A percentile compares a stretch with the other conserved stretches of the same genome.
Evolutionary conservation across 2,888 invertebrate genomes (phyloP).

Genomic region (Drosophila paucipuncta): DNA sequence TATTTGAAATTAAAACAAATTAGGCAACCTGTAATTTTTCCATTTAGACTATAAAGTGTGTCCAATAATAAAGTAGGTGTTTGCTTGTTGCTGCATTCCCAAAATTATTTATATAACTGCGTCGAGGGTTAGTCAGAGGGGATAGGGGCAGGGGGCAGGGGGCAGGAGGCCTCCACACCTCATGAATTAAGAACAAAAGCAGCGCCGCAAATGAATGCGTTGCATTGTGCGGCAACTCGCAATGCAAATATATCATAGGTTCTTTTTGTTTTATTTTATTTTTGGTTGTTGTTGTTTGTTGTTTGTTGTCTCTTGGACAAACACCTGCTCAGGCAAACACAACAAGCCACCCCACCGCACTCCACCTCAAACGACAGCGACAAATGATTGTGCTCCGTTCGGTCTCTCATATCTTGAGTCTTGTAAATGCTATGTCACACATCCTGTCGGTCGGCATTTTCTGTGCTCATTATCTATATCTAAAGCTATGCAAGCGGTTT

Average conservation of each 20-base stretch:
- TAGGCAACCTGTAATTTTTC: conserved; percentile 82
- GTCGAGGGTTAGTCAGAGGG: conserved; percentile 5
- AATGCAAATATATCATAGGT: conserved; percentile 44
- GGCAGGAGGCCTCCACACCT: conserved; percentile 63
- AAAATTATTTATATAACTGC: conserved; percentile 71
- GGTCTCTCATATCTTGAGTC: conserved; percentile 16
- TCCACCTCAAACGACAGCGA: background rate
- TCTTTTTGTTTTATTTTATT: background rate
- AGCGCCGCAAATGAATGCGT: conserved; percentile 67
- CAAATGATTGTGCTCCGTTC: conserved; percentile 39
- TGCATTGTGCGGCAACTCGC: conserved; percentile 50
- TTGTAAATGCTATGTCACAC: conserved; percentile 51
- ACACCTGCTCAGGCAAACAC: conserved; percentile 48
- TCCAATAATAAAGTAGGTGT: conserved; percentile 82
- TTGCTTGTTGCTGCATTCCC: conserved; percentile 47
- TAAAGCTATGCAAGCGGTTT: conserved; percentile 53
- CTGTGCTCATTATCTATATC: conserved; percentile 46
- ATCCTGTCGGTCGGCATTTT: conserved; percentile 50
- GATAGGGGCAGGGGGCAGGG: background rate
- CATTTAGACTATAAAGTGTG: conserved; percentile 78
- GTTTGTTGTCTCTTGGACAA: conserved; percentile 33
- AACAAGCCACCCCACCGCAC: background rate
- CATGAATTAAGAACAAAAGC: conserved; percentile 77
- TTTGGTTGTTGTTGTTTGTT: background rate
- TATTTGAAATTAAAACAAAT: conserved; percentile 81